A percentile compares a stretch with the other conserved stretches of the same genome.
These are phyloP conservation scores for Trididemnum nubilum DNA, from an alignment of 23 tunicate species.

Conservation along the genomic window DNA sequence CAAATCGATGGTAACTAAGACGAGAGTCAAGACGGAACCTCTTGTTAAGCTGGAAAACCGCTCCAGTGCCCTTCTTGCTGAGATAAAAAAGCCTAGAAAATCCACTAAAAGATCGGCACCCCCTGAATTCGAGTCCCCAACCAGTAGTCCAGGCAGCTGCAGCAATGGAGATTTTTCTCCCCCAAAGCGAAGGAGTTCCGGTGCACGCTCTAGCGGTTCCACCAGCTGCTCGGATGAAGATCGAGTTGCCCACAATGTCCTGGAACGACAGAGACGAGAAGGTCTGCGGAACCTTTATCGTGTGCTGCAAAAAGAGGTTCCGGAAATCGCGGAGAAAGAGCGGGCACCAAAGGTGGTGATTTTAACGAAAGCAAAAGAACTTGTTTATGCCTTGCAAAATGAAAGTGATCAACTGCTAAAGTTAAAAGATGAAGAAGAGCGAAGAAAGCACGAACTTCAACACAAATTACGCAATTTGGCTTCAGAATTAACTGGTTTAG, in stretches of 20 bases:
- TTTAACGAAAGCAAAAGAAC: constrained; percentile 73
- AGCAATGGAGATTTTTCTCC: constrained; percentile 41
- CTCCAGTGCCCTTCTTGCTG: neutral
- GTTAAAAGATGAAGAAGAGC: constrained; percentile 34
- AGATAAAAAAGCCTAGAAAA: constrained; percentile 27
- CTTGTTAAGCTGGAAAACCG: neutral
- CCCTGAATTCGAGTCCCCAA: constrained; percentile 39
- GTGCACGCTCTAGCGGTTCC: constrained; percentile 6
- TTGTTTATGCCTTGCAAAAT: constrained; percentile 44
- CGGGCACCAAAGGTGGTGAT: constrained; percentile 78
- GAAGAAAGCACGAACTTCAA: neutral
- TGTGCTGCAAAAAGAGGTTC: constrained; percentile 54
- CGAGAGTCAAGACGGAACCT: neutral
- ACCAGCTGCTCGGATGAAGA: constrained; percentile 71
- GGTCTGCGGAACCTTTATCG: constrained; percentile 69
- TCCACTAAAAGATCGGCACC: constrained; percentile 1
- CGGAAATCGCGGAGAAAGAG: constrained; percentile 57
- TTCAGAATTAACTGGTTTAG: neutral
- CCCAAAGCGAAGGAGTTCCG: constrained; percentile 31
- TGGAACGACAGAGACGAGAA: constrained; percentile 79
- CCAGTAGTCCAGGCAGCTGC: constrained; percentile 47
- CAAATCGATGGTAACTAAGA: neutral
- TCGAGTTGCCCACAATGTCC: constrained; percentile 86
- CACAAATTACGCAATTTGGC: neutral
- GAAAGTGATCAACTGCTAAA: neutral